Evolutionary conservation across 2,888 invertebrate genomes (phyloP).

Genomic region (Drosophila conformis): DNA sequence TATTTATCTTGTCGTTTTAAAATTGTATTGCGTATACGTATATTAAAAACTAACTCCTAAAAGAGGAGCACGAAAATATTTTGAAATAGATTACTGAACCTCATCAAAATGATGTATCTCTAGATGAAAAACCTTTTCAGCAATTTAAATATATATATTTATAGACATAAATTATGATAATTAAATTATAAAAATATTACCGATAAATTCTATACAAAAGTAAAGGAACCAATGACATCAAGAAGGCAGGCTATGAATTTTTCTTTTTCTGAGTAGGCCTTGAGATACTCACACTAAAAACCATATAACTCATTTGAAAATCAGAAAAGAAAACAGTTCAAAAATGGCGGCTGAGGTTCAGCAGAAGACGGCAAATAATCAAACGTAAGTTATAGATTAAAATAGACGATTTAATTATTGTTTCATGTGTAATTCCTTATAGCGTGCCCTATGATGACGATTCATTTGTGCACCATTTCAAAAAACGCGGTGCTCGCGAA

Average conservation of each 20-base stretch:
- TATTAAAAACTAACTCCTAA: background rate
- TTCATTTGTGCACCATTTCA: slow-evolving; percentile 53
- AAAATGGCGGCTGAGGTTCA: background rate
- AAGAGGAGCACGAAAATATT: background rate
- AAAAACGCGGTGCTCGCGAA: slow-evolving; percentile 53
- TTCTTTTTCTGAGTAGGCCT: slow-evolving; percentile 4
- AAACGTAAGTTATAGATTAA: background rate
- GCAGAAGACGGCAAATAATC: background rate
- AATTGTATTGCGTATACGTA: background rate
- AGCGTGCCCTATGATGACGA: slow-evolving; percentile 57
- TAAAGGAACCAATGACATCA: too few relatives aligned
- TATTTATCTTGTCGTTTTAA: background rate
- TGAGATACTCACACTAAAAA: background rate
- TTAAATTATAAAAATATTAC: background rate
- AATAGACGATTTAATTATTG: background rate
- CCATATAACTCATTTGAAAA: background rate
- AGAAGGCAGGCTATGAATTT: background rate
- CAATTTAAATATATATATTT: too few relatives aligned
- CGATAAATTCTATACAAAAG: too few relatives aligned
- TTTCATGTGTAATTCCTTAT: background rate
- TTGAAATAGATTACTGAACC: background rate
- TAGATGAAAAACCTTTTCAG: background rate
- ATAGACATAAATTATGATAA: background rate
- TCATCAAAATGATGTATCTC: background rate
- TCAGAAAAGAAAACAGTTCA: background rate